Evolutionary conservation across 2,797 vertebrate genomes (phyloP).

Genomic region (Melopsittacus undulatus): DNA sequence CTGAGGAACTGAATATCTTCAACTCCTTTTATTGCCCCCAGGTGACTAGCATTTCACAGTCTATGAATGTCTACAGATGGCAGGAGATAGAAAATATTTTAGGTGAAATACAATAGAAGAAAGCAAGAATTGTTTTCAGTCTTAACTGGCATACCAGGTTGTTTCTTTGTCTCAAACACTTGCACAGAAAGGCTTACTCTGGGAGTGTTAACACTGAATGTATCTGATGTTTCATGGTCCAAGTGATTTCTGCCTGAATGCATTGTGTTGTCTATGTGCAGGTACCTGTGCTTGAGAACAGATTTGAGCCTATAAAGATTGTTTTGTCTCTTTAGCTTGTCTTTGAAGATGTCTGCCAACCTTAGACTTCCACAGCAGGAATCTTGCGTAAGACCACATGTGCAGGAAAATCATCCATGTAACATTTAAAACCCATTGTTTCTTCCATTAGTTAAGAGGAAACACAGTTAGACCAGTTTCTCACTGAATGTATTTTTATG

Average conservation of each 20-base stretch:
- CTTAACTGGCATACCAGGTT: not conserved
- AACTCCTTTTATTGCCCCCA: not conserved
- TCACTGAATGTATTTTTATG: constrained; percentile 45
- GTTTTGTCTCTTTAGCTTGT: not conserved
- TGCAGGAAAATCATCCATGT: constrained; percentile 20
- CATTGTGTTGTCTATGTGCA: not conserved
- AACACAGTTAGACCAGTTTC: constrained; percentile 36
- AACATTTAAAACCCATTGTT: constrained; percentile 59
- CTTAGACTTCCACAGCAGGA: not conserved
- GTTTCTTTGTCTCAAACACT: not conserved
- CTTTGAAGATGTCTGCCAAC: constrained; percentile 53
- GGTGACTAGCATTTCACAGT: not conserved
- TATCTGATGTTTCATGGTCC: not conserved
- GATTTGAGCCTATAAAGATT: not conserved
- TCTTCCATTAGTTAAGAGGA: constrained; percentile 52
- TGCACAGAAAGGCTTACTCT: not conserved
- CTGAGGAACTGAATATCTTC: not conserved
- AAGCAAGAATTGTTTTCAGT: constrained; percentile 2
- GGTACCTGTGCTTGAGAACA: not conserved
- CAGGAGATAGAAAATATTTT: not conserved
- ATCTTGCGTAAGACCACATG: constrained; percentile 59
- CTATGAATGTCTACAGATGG: not conserved
- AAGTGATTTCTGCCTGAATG: not conserved
- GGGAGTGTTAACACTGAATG: not conserved
- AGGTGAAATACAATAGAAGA: not conserved